A percentile compares a stretch with the other conserved stretches of the same genome.
These are phyloP conservation scores for Lutjanus erythropterus DNA, from an alignment of 2,113 vertebrate species.

Conservation along the genomic window DNA sequence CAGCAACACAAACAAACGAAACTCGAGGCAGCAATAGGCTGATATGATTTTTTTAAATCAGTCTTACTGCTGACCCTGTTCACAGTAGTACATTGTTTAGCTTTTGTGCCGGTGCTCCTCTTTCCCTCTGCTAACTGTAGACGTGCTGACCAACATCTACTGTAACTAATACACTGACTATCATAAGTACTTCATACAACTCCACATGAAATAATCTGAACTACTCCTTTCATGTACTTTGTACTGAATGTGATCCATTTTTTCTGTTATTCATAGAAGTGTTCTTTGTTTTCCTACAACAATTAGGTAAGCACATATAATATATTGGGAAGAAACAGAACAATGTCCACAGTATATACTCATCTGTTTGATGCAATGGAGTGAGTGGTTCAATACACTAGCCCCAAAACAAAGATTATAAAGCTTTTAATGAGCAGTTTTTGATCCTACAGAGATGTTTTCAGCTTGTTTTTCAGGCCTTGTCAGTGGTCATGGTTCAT, in stretches of 20 bases:
- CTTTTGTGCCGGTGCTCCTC: no score
- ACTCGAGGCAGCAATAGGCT: no score
- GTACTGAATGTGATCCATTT: background rate
- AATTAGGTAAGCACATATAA: background rate
- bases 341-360: background rate
- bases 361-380: no score
- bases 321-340: background rate
- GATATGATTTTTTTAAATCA: no score
- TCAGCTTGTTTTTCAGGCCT: background rate
- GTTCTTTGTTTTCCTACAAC: background rate
- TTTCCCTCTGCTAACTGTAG: no score
- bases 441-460: background rate
- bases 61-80: no score
- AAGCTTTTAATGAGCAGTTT: background rate
- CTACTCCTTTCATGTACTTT: background rate
- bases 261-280: background rate
- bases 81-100: no score
- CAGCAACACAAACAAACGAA: no score
- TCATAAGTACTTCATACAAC: no score
- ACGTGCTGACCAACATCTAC: no score
- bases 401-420: background rate
- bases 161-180: no score
- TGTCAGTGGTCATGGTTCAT: background rate
- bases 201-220: no score
- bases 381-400: background rate